Percentiles rank a stretch among this genome's conserved stretches.
Conservation (phyloP, 2,888 invertebrate species). For the Muscina levida region DNA sequence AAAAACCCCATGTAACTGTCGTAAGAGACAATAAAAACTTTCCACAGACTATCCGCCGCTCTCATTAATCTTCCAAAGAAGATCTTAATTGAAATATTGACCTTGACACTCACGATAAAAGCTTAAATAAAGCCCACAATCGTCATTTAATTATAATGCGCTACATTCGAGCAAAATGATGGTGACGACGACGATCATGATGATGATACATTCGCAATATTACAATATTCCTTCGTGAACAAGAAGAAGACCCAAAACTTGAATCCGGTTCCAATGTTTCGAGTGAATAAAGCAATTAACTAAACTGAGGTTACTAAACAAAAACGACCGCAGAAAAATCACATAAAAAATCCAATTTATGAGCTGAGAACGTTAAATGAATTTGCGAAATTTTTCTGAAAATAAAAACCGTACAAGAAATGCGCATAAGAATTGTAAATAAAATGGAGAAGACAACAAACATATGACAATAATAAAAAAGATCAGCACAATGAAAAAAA, state of each 20-base stretch:
- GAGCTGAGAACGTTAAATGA: constrained; percentile 53
- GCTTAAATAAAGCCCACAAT: not conserved
- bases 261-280: constrained; percentile 60
- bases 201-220: constrained; percentile 29
- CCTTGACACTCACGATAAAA: constrained; percentile 52
- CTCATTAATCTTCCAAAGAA: constrained; percentile 33
- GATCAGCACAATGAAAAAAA: constrained; percentile 33
- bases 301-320: constrained; percentile 28
- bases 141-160: not conserved
- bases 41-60: not conserved
- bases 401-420: not conserved
- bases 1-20: no score
- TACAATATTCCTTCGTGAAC: constrained; percentile 25
- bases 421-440: not conserved
- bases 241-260: constrained; percentile 30
- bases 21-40: not conserved
- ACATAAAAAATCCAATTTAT: constrained; percentile 51
- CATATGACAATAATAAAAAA: constrained; percentile 37
- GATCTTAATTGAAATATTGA: constrained; percentile 27
- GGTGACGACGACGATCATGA: constrained; percentile 12
- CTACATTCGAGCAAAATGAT: constrained; percentile 17
- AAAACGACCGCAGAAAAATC: constrained; percentile 24
- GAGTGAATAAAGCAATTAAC: not conserved
- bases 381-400: constrained; percentile 42
- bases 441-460: not conserved